Evolutionary conservation across 1,140 invertebrate species (phyloP), one percentile per base, ranked within the genome.

Genomic region (Bombyx mandarina): DNA sequence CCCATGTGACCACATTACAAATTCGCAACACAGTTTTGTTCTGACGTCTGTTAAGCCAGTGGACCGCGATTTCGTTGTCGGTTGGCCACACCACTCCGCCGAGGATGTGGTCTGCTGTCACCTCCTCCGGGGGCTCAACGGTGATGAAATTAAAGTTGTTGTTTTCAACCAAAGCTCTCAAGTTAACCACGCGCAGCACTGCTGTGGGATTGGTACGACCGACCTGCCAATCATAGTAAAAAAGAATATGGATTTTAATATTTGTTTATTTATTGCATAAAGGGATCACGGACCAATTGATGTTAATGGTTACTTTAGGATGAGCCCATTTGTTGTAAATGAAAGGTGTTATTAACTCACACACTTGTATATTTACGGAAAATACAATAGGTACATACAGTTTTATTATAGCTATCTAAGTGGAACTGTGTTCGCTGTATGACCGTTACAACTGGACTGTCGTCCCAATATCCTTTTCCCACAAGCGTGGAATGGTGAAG

Each of bases 1-100:
- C 18, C 6, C 51, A 50, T 54, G 71, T 79, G 9, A 71, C 56
- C 8, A 85, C 55, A 59, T 88, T 79, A 52, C 77, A 88, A 43
- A 88, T 83, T 53, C 74, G 77, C 8, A 89, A 58, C 77, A 86
- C 76, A 35, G 80, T 79, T 49, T 76, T 78, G 76, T 97, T 98
- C 88, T 98, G 97, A 43, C 94, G 89, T 56, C 97, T 89, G 71
- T 97, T 97, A 80, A 97, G 91, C 95, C 96, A 98, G 49, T 93
- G 91, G 0, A 93, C 92, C 1, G 92, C 90, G 7, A 97, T 77
- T 54, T 93, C 89, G 6, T 89, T 88, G 43, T 92, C 90, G 43
- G 92, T 92, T 12, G 92, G 90, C 94, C 97, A 99, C 5, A 89
- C 83, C 0, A 97, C 95, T 6, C 93, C 89, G 70, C 92, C 86